Evolutionary conservation across 2,888 invertebrate species (phyloP).

Genomic region (Ferrisia virgata): DNA sequence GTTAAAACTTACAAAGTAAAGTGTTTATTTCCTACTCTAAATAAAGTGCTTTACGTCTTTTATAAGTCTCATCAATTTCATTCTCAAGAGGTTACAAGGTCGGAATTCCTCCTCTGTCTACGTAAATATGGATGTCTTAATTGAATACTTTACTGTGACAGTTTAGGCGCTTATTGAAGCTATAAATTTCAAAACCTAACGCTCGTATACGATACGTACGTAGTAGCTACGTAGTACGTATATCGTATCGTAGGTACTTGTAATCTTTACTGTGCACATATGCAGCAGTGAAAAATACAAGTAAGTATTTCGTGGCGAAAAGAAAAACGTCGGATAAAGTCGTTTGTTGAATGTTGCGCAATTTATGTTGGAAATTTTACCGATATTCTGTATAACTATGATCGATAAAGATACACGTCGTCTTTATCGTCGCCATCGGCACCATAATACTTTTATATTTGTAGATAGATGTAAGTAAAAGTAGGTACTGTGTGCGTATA

Average conservation of each 20-base stretch:
- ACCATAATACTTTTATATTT: too few relatives aligned
- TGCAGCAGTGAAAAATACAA: not conserved
- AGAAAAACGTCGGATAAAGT: not conserved
- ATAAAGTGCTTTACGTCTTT: conserved; percentile 6
- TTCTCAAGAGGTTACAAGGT: not conserved
- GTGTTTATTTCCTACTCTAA: conserved; percentile 6
- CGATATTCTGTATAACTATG: not conserved
- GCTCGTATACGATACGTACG: too few relatives aligned
- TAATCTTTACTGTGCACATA: not conserved
- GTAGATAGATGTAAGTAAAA: too few relatives aligned
- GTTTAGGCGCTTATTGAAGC: conserved; percentile 26
- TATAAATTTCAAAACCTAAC: not conserved
- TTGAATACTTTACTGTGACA: conserved; percentile 20
- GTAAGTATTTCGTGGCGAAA: not conserved
- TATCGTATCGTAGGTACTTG: too few relatives aligned
- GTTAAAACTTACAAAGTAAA: not conserved
- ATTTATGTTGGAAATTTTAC: not conserved
- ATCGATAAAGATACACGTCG: not conserved
- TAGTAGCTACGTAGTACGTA: too few relatives aligned
- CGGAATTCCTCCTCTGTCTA: not conserved
- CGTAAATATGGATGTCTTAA: conserved; percentile 28
- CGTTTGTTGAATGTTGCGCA: not conserved
- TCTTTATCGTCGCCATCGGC: not conserved
- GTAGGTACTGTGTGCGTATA: too few relatives aligned
- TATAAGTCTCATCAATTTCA: conserved; percentile 4